phyloP scores from a whole-genome alignment of 2,888 invertebrate species.

The Athrips mouffetella region DNA sequence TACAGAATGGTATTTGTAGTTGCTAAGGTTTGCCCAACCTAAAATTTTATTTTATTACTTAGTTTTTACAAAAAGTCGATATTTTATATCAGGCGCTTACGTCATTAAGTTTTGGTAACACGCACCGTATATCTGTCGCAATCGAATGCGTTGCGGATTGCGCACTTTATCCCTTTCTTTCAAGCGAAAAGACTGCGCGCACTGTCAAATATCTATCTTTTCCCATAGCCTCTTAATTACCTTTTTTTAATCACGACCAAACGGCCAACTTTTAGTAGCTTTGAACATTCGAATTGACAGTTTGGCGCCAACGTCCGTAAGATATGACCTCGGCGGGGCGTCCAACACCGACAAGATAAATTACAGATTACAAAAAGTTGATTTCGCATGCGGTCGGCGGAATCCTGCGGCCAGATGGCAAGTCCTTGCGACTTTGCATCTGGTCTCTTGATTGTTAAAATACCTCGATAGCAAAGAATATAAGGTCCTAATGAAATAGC shows the following conservation, averaged over 20 bases:
- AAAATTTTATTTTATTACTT: not conserved
- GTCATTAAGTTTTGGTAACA: too few species aligned
- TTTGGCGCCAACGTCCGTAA: conserved; percentile 38
- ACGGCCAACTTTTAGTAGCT: conserved; percentile 15
- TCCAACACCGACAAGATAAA: conserved; percentile 49
- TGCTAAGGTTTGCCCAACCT: too few species aligned
- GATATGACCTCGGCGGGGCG: conserved; percentile 51
- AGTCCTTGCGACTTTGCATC: conserved; percentile 36
- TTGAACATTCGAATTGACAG: conserved; percentile 31
- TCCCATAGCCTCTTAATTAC: not conserved
- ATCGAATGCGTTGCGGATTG: too few species aligned
- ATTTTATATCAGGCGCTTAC: too few species aligned
- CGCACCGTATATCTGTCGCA: too few species aligned
- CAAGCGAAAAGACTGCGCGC: too few species aligned
- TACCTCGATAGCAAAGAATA: conserved; percentile 24
- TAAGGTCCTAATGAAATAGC: conserved; percentile 4
- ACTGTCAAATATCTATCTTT: not conserved
- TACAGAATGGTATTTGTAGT: too few species aligned
- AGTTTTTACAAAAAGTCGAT: too few species aligned
- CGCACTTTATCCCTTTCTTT: too few species aligned
- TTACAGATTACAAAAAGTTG: conserved; percentile 53
- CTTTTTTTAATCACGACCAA: conserved; percentile 2
- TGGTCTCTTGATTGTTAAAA: conserved; percentile 25
- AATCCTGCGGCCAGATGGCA: conserved; percentile 42
- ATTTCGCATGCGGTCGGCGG: conserved; percentile 46